Percentiles rank a stretch among this genome's conserved stretches.
phyloP scores from a whole-genome alignment of 2,888 invertebrate genomes.

The Ephialtes manifestator region DNA sequence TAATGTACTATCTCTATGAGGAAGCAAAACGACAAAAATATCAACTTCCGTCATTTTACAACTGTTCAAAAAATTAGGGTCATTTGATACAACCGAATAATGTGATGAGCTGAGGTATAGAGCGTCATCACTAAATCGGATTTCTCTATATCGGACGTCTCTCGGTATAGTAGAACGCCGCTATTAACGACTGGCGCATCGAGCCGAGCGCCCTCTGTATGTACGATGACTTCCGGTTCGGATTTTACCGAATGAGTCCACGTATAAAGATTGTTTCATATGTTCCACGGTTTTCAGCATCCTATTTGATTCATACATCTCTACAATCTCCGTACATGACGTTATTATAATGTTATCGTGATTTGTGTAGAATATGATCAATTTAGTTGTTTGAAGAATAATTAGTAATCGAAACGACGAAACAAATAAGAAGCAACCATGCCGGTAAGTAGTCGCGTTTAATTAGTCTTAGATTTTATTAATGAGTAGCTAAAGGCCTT shows the following conservation, averaged over 20 bases:
- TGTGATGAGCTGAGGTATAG: no score
- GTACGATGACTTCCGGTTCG: neutral
- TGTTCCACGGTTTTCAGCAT: constrained; percentile 20
- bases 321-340: neutral
- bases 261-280: neutral
- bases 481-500: neutral
- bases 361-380: constrained; percentile 27
- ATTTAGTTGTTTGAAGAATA: neutral
- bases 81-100: neutral
- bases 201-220: neutral
- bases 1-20: no score
- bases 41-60: no score
- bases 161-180: no score
- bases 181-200: no score
- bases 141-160: no score
- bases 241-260: neutral
- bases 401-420: constrained; percentile 1
- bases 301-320: constrained; percentile 40
- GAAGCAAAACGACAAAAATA: no score
- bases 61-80: neutral
- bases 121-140: no score
- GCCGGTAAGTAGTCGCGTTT: constrained; percentile 35
- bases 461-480: neutral
- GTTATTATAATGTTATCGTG: constrained; percentile 38
- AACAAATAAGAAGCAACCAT: constrained; percentile 7